Base-by-base conservation (phyloP, 2,888 invertebrate species). In the Atherix ibis region DNA sequence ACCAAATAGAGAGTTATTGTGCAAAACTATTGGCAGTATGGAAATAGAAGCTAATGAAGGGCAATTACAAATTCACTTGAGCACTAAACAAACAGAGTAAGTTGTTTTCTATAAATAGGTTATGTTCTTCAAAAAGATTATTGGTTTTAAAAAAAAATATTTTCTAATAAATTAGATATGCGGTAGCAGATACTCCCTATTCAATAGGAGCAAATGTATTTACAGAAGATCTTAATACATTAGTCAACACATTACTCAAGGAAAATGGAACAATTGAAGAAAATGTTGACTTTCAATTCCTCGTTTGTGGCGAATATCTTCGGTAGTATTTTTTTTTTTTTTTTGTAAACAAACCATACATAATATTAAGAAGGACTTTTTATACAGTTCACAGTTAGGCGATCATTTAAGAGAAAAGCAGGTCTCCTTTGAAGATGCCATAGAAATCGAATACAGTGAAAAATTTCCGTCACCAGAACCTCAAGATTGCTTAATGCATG, bases 401-500 rank as follows among this genome's bases (percentile, higher is more conserved):
- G 80, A 84, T 47, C 83, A 87, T 58, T 63, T 92, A 36, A 69
- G 73, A 40, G 76, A 81, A 39, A 78, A 77, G 47, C 71, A 71
- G 25, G 65, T 80, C 8, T 83, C 84, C 1, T 76, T 76, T 31
- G 95, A 97, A 66, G 72, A 74, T 34, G 79, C 85, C 8, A 64
- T 95, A 43, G 80, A 85, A 43, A 70, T 97, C 32, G 95, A 97
- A 60, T 97, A 95, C 62, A 65, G 95, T 15, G 83, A 88, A 54
- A 73, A 83, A 46, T 78, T 81, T 46, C 87, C 92, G 9, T 80
- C 94, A 1, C 97, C 97, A 0, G 74, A 84, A 49, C 94, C 95
- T 1, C 76, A 88, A 53, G 84, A 92, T 56, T 87, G 88, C 53
- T 65, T 97, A 43, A 70, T 87, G 56, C 94, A 95, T 50, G 91